Conservation (phyloP, 2,797 vertebrate species). For the Arnoldichthys spilopterus region DNA sequence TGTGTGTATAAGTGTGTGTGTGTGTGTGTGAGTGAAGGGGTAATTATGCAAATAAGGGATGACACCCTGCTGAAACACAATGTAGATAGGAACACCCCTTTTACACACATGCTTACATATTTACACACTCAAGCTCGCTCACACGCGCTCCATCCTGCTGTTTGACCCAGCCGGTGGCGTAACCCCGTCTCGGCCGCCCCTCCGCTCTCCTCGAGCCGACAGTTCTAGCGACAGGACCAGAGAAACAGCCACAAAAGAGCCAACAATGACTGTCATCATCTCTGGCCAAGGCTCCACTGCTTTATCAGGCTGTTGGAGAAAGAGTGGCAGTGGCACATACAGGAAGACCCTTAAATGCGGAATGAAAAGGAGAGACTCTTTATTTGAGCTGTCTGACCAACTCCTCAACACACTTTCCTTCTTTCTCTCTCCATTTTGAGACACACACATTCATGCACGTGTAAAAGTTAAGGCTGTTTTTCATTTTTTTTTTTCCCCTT, state of each 20-base stretch:
- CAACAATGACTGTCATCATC: constrained; percentile 70
- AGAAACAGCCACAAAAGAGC: constrained; percentile 56
- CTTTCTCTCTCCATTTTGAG: constrained; percentile 37
- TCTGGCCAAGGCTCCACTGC: constrained; percentile 62
- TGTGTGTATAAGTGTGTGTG: constrained; percentile 29
- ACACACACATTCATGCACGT: constrained; percentile 39
- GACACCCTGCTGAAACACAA: constrained; percentile 71
- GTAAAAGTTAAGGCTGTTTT: constrained; percentile 44
- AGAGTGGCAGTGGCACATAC: constrained; percentile 40
- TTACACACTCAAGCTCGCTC: constrained; percentile 45
- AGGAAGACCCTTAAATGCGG: constrained; percentile 49
- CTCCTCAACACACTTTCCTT: constrained; percentile 23
- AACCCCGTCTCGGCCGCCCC: constrained; percentile 33
- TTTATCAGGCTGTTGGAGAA: constrained; percentile 58
- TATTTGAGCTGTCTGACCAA: constrained; percentile 59
- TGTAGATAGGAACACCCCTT: constrained; percentile 77
- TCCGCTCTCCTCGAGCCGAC: constrained; percentile 58
- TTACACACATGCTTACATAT: constrained; percentile 54
- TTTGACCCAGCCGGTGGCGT: constrained; percentile 57
- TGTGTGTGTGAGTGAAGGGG: constrained; percentile 51
- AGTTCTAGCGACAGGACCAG: constrained; percentile 67
- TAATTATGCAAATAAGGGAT: constrained; percentile 82
- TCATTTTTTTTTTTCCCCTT: constrained; percentile 41
- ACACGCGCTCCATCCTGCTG: constrained; percentile 59
- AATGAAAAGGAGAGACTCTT: constrained; percentile 52